Conservation (phyloP, 2,113 vertebrate species). For the Notarius lentiginosus region DNA sequence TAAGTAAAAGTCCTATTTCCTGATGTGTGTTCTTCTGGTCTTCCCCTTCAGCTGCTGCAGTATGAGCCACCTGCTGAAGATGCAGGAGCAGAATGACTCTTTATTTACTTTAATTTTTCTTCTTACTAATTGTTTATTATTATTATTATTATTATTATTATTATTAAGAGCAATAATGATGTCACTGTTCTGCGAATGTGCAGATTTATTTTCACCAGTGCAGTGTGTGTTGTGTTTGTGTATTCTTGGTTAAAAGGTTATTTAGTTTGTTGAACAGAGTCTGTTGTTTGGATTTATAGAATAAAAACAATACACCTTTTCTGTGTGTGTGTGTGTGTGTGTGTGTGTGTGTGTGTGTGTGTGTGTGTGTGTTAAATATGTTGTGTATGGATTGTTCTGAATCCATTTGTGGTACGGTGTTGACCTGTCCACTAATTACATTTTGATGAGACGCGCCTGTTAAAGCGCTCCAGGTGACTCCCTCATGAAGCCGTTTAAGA, state of each 20-base stretch:
- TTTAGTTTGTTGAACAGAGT: background rate
- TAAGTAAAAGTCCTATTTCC: background rate
- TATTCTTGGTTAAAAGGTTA: background rate
- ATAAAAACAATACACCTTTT: background rate
- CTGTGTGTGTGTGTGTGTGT: background rate
- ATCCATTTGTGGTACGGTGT: no score
- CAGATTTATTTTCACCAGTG: background rate
- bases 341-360: background rate
- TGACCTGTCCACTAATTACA: no score
- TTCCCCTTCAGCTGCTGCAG: slow-evolving; percentile 80
- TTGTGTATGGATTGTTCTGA: no score
- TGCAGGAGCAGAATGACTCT: slow-evolving; percentile 65
- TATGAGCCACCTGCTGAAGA: slow-evolving; percentile 82
- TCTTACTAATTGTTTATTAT: background rate
- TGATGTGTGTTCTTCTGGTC: background rate
- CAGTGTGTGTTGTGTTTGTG: background rate
- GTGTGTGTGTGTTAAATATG: background rate
- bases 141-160: background rate
- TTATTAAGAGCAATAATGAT: background rate
- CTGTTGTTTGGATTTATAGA: background rate
- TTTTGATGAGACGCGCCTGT: no score
- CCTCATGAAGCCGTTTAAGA: no score
- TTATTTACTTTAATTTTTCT: background rate
- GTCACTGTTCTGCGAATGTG: background rate
- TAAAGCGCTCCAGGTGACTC: no score